A percentile compares a stretch with the other conserved stretches of the same genome.
These are phyloP conservation scores for Phaonia tiefii DNA, from an alignment of 2,888 invertebrate genomes.

Conservation along the genomic window DNA sequence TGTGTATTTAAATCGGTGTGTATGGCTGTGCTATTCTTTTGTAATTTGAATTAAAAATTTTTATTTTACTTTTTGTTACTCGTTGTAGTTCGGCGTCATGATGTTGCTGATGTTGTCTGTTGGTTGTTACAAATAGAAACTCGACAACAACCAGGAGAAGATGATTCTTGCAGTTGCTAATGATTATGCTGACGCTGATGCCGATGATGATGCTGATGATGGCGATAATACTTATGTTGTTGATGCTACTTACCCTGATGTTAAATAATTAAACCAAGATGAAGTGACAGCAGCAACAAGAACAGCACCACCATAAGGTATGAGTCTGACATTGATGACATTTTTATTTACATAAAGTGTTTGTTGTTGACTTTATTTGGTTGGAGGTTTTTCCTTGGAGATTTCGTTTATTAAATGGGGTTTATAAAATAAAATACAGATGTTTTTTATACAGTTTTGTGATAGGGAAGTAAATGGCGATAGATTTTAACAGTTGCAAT, in stretches of 20 bases:
- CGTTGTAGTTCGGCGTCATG: slow-evolving; percentile 9
- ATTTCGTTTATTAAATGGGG: neutral
- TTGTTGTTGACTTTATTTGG: neutral
- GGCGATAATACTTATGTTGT: neutral
- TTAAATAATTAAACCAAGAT: slow-evolving; percentile 34
- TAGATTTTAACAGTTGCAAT: too few species aligned
- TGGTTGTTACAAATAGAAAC: neutral
- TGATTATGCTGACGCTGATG: slow-evolving; percentile 11
- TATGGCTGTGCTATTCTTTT: slow-evolving; percentile 57
- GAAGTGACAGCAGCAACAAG: neutral
- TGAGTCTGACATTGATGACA: slow-evolving; percentile 17
- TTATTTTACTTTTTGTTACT: slow-evolving; percentile 46
- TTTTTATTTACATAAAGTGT: neutral
- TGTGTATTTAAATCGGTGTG: too few species aligned
- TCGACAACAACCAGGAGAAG: too few species aligned
- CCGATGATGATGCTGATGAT: slow-evolving; percentile 16
- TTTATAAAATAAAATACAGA: slow-evolving; percentile 2
- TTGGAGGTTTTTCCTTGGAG: neutral
- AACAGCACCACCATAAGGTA: neutral
- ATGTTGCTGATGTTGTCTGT: slow-evolving; percentile 34
- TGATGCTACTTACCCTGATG: slow-evolving; percentile 29
- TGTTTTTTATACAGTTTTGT: neutral
- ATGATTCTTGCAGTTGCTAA: neutral
- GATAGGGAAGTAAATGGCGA: too few species aligned
- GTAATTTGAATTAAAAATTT: slow-evolving; percentile 62